Evolutionary conservation across 2,888 invertebrate genomes (phyloP), one percentile per base, ranked within the genome.

Genomic region (Stegana nigrithorax): DNA sequence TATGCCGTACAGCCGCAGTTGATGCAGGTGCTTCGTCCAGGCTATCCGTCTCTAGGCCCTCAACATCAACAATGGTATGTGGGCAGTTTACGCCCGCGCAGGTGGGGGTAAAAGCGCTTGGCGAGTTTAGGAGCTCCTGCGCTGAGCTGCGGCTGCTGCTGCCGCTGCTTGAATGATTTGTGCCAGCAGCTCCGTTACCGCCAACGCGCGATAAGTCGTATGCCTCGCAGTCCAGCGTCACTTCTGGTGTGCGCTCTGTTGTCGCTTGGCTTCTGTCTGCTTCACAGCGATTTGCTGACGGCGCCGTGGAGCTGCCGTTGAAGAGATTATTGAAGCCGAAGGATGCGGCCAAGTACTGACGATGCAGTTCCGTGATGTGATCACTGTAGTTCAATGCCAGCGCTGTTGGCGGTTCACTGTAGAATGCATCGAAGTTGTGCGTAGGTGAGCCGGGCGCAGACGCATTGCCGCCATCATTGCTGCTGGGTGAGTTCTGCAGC

Each of bases 261-360:
- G 4, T 14, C 21, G 10, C 55, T 2, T 45, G 44, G 2, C 32
- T 27, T n/a, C n/a, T n/a, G n/a, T n/a, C n/a, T n/a, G n/a, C n/a
- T n/a, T n/a, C 4, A 70, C 8, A 21, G 45, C 39, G n/a, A 21
- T n/a, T 29, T 36, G 55, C 21, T 21, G 23, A 39, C 25, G 44
- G 12, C 1, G 25, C 10, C 4, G 44, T n/a, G 44, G 45, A 14
- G n/a, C 12, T 67, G 39, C 53, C 12, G 7, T 53, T 53, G 58
- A 85, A 85, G 8, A 85, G 73, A 50, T 79, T 83, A 64, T 85
- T 85, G 55, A 85, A 83, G 10, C 85, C 85, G 36, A 83, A 78
- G 21, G 85, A 81, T 2, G 83, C 81, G 12, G 84, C 81, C 19
- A 85, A 72, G 69, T 85, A 85, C 68, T 85, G 85, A 2, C 84